phyloP scores from a whole-genome alignment of 2,797 vertebrate species.

The Rhabdophis nuchalis region DNA sequence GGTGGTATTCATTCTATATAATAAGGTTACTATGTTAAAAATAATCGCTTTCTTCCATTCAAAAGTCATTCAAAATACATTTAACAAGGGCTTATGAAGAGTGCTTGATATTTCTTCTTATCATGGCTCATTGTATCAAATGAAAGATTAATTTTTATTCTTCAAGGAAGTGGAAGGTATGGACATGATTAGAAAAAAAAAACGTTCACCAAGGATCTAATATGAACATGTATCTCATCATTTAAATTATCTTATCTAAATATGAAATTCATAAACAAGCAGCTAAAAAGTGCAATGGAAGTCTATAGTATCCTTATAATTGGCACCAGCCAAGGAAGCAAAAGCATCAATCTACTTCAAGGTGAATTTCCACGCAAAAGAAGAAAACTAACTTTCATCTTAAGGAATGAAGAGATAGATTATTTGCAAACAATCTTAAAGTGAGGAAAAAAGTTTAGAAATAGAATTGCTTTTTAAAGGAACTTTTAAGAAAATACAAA shows the following conservation, averaged over 20 bases:
- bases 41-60: background rate
- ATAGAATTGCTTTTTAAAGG: slow-evolving; percentile 5
- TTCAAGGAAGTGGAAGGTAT: fast-evolving
- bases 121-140: background rate
- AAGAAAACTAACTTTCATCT: background rate
- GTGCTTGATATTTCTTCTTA: background rate
- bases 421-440: background rate
- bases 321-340: background rate
- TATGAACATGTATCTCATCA: background rate
- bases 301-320: background rate
- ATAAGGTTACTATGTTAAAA: background rate
- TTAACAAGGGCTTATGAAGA: background rate
- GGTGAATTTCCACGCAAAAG: background rate
- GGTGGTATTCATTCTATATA: background rate
- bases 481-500: slow-evolving; percentile 32
- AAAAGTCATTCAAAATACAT: background rate
- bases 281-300: background rate
- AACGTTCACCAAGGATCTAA: background rate
- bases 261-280: background rate
- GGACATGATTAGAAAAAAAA: background rate
- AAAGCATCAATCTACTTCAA: slow-evolving; percentile 22
- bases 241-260: background rate
- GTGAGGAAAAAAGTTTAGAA: background rate
- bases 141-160: background rate
- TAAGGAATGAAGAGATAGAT: background rate